Percentiles rank a stretch among this genome's conserved stretches.
Conservation (phyloP, 2,113 vertebrate genomes). For the zebrafish (Danio rerio) region DNA sequence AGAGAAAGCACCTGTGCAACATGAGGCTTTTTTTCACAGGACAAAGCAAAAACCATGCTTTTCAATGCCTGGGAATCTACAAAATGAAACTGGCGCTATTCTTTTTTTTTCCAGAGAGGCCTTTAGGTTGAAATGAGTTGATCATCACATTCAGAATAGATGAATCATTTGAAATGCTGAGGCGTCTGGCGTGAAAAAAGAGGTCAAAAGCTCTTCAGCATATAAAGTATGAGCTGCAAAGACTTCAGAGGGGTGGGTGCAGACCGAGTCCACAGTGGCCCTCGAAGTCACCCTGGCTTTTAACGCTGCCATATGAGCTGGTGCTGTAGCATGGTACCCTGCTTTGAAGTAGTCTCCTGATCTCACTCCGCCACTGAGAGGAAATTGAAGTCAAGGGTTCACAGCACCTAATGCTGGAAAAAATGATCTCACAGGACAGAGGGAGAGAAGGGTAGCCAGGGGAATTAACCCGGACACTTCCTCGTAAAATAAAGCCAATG, state of each 20-base stretch:
- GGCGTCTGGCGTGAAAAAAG: conserved; percentile 25
- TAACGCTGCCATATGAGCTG: conserved; percentile 52
- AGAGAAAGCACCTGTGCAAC: conserved; percentile 19
- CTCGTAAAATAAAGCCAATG: conserved; percentile 48
- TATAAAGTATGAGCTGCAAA: conserved; percentile 20
- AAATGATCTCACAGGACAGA: conserved; percentile 63
- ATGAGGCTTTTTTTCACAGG: conserved; percentile 18
- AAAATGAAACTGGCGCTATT: neutral
- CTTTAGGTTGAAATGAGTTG: conserved; percentile 42
- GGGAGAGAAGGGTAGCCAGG: conserved; percentile 60
- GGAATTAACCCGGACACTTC: conserved; percentile 69
- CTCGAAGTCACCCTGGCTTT: conserved; percentile 53
- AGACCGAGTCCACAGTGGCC: conserved; percentile 55
- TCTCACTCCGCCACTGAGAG: conserved; percentile 68
- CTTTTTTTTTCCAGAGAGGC: neutral
- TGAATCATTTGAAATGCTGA: conserved; percentile 40
- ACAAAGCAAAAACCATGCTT: conserved; percentile 22
- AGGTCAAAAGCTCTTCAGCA: conserved; percentile 37
- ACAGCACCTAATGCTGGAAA: conserved; percentile 68
- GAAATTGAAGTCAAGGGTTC: conserved; percentile 79
- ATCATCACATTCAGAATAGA: conserved; percentile 38
- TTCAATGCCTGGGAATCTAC: conserved; percentile 11
- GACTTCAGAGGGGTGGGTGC: conserved; percentile 54
- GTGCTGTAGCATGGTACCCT: conserved; percentile 55
- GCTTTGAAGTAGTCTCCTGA: conserved; percentile 71